phyloP scores from a whole-genome alignment of 1,140 invertebrate genomes.

The Mercenaria mercenaria region DNA sequence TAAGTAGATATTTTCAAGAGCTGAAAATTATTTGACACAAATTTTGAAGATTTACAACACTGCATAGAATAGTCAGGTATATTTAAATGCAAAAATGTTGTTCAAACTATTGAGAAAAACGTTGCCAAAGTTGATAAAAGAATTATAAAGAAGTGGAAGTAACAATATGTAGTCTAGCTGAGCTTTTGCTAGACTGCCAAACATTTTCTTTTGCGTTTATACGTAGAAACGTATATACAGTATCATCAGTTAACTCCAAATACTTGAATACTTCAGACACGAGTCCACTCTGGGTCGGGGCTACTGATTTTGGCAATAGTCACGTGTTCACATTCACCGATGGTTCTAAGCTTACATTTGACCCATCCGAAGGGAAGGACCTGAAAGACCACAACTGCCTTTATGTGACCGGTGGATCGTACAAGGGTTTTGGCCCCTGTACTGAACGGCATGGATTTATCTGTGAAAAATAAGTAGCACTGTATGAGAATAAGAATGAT shows the following conservation, averaged over 20 bases:
- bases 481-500: not conserved
- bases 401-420: not conserved
- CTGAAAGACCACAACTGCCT: not conserved
- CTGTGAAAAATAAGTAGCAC: constrained; percentile 27
- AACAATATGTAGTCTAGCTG: not conserved
- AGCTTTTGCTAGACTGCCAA: not conserved
- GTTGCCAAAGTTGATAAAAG: not conserved
- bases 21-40: too few species aligned
- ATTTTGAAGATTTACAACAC: too few species aligned
- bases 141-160: not conserved
- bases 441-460: constrained; percentile 10
- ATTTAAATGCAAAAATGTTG: too few species aligned
- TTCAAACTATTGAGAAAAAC: too few species aligned
- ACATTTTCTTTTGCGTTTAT: not conserved
- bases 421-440: constrained; percentile 1
- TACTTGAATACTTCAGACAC: not conserved
- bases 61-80: too few species aligned
- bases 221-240: not conserved
- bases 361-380: not conserved
- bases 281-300: not conserved
- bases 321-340: constrained; percentile 16
- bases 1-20: too few species aligned
- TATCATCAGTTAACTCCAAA: not conserved
- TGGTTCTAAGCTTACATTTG: not conserved
- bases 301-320: constrained; percentile 24